These are phyloP conservation scores for Himalopsyche phryganea DNA, from an alignment of 1,140 invertebrate species.

Conservation along the genomic window DNA sequence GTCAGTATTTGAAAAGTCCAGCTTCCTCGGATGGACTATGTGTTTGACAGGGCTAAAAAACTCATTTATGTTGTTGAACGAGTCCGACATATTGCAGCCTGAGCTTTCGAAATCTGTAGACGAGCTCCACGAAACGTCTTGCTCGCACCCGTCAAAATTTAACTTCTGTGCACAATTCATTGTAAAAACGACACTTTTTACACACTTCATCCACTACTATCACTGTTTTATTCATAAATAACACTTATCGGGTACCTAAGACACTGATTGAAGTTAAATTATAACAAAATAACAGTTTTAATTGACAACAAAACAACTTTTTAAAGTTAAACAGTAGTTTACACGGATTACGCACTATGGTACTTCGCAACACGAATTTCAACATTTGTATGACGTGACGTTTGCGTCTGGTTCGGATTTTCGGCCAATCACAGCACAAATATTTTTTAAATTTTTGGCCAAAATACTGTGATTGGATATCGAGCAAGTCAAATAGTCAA, in stretches of 20 bases:
- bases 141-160: slow-evolving; percentile 22
- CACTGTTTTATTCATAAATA: slow-evolving; percentile 9
- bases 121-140: slow-evolving; percentile 14
- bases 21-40: slow-evolving; percentile 44
- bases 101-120: slow-evolving; percentile 15
- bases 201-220: slow-evolving; percentile 4
- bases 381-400: slow-evolving; percentile 10
- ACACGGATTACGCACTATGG: slow-evolving; percentile 18
- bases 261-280: no score
- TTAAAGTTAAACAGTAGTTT: slow-evolving; percentile 13
- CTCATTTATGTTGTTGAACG: slow-evolving; percentile 46
- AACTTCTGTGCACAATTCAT: slow-evolving; percentile 29
- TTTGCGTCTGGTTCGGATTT: slow-evolving; percentile 9
- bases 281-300: not conserved
- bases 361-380: not conserved
- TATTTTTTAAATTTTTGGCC: not conserved
- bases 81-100: slow-evolving; percentile 26
- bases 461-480: no score
- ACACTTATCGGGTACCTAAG: not conserved
- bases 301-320: slow-evolving; percentile 12
- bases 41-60: slow-evolving; percentile 47
- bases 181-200: slow-evolving; percentile 7
- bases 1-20: slow-evolving; percentile 46
- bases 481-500: no score
- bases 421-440: slow-evolving; percentile 8